Percentiles rank a stretch among this genome's conserved stretches.
phyloP scores from a whole-genome alignment of 2,888 invertebrate species.

The Crossocerus cetratus region DNA sequence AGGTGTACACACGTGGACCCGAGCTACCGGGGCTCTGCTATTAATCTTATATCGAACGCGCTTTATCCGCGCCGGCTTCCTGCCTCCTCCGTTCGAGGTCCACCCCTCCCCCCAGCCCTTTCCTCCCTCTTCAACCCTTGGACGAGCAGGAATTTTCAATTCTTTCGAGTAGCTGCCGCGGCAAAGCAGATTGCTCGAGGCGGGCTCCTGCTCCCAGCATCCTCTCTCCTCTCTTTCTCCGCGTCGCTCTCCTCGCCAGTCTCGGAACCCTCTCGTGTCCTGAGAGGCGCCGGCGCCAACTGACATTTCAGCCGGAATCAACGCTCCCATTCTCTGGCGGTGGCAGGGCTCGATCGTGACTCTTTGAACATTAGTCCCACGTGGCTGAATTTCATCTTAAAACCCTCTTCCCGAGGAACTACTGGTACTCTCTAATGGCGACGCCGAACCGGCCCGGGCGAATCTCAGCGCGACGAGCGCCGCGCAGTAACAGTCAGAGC shows the following conservation, averaged over 20 bases:
- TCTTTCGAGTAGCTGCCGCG: conserved; percentile 63
- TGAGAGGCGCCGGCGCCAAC: conserved; percentile 4
- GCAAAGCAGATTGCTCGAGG: conserved; percentile 51
- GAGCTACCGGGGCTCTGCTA: conserved; percentile 70
- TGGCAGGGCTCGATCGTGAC: too few species aligned
- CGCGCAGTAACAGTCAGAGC: too few species aligned
- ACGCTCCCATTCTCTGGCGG: conserved; percentile 2
- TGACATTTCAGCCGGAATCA: conserved; percentile 34
- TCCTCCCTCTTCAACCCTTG: conserved; percentile 62
- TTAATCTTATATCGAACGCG: conserved; percentile 77
- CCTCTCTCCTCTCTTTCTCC: background rate
- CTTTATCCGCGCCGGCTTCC: conserved; percentile 71
- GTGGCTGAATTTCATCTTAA: too few species aligned
- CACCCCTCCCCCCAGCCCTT: conserved; percentile 19
- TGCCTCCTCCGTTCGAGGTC: conserved; percentile 27
- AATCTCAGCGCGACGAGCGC: too few species aligned
- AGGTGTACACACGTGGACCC: background rate
- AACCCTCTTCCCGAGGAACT: too few species aligned
- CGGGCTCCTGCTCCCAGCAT: conserved; percentile 15
- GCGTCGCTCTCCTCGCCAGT: background rate
- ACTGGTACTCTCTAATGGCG: too few species aligned
- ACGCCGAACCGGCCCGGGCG: too few species aligned
- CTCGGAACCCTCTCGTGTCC: background rate
- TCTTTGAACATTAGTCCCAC: too few species aligned
- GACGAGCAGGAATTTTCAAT: conserved; percentile 72